A percentile compares a stretch with the other conserved stretches of the same genome.
Conservation (phyloP, 2,113 vertebrate genomes). For the Syngnathoides biaculeatus region DNA sequence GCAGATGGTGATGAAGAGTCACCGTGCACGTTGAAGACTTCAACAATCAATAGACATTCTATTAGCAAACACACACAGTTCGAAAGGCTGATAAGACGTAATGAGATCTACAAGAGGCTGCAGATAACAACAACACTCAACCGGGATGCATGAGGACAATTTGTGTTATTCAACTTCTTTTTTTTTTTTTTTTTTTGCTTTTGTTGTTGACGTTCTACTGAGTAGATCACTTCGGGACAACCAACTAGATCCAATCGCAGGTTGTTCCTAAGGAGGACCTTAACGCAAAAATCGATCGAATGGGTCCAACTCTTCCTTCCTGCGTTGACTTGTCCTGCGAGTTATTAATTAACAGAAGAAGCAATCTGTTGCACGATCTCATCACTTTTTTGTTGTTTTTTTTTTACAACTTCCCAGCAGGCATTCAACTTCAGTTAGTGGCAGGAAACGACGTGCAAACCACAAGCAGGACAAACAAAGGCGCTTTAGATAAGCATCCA, state of each 20-base stretch:
- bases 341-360: not conserved
- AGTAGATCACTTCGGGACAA: not conserved
- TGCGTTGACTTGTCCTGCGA: not conserved
- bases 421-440: not conserved
- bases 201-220: not conserved
- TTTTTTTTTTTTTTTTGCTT: not conserved
- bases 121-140: not conserved
- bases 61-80: not conserved
- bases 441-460: not conserved
- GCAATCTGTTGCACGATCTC: not conserved
- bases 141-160: not conserved
- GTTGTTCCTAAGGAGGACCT: too few species aligned
- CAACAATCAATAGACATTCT: constrained; percentile 3
- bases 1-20: constrained; percentile 5
- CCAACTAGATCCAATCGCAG: not conserved
- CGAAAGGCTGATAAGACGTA: not conserved
- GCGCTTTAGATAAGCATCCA: not conserved
- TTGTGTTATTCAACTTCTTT: not conserved
- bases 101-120: not conserved
- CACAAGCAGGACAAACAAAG: not conserved
- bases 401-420: not conserved
- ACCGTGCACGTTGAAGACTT: not conserved
- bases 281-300: not conserved
- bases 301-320: not conserved
- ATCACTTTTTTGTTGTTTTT: too few species aligned